phyloP scores from a whole-genome alignment of 2,888 invertebrate genomes.

The Nomada flava region DNA sequence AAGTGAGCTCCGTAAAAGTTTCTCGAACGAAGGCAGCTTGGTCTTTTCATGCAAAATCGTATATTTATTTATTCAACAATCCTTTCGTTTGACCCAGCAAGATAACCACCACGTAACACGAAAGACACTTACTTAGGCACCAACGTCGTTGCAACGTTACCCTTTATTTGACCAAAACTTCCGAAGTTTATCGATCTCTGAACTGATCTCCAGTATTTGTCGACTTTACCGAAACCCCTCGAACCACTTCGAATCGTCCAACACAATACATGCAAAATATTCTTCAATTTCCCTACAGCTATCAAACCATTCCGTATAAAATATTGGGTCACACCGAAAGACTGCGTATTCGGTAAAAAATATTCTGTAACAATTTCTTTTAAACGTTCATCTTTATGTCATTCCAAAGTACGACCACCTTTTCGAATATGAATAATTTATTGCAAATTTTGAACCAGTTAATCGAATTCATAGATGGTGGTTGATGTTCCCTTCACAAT shows the following conservation, averaged over 20 bases:
- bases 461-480: too few relatives aligned
- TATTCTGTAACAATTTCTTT: too few relatives aligned
- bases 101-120: conserved; percentile 36
- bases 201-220: conserved; percentile 20
- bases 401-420: too few relatives aligned
- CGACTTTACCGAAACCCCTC: neutral
- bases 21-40: conserved; percentile 5
- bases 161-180: conserved; percentile 46
- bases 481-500: too few relatives aligned
- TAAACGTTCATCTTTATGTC: too few relatives aligned
- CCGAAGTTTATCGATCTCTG: conserved; percentile 51
- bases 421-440: too few relatives aligned
- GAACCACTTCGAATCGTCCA: conserved; percentile 8
- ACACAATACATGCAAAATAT: conserved; percentile 8
- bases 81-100: conserved; percentile 21
- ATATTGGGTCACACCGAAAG: too few relatives aligned
- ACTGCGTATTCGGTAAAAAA: too few relatives aligned
- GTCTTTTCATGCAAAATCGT: conserved; percentile 23
- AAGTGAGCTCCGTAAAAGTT: conserved; percentile 19
- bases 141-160: conserved; percentile 23
- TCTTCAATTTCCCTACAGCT: conserved; percentile 1
- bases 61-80: conserved; percentile 24
- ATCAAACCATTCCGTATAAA: neutral
- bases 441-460: too few relatives aligned
- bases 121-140: conserved; percentile 24